Base-by-base conservation (phyloP, 1,140 invertebrate genomes). In the Aphidius gifuensis region DNA sequence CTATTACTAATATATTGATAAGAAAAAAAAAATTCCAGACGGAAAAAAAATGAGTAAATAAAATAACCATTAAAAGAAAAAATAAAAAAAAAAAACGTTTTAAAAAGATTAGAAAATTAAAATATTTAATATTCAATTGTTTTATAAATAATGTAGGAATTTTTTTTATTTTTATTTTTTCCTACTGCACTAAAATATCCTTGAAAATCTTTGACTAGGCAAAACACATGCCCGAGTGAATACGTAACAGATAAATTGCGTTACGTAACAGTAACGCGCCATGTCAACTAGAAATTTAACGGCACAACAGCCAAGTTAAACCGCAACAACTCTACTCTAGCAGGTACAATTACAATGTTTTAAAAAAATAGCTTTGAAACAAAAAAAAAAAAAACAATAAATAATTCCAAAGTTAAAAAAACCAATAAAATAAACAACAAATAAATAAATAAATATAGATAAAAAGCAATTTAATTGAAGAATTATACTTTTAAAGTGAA, bases 121-220 rank as follows among this genome's bases (percentile, higher is more conserved):
- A 44, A 8, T 44, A 9, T 44, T 44, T 44, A 8, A 8, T 44
- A 8, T 44, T 44, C 43, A 44, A 44, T 44, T 44, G 43, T 44
- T 44, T 44, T 9, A 9, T 8, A 44, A 44, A 44, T 8, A 44
- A 44, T 44, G 8, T 32, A 23, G n/a, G n/a, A 53, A 38, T 53
- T 5, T n/a, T n/a, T n/a, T n/a, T n/a, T n/a, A n/a, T n/a, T n/a
- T n/a, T n/a, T n/a, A n/a, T n/a, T n/a, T n/a, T n/a, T n/a, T n/a
- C n/a, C n/a, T n/a, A n/a, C n/a, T n/a, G n/a, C 23, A 53, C 39
- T 53, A 55, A 55, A 55, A n/a, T n/a, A 55, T 55, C 53, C 53
- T 55, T 43, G 53, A 55, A 43, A 55, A 43, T 55, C 53, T 40
- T 55, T 43, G 53, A 16, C 53, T 55, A 42, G 40, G 53, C 3